phyloP scores from a whole-genome alignment of 2,797 vertebrate species.

The Buphagus erythrorhynchus region DNA sequence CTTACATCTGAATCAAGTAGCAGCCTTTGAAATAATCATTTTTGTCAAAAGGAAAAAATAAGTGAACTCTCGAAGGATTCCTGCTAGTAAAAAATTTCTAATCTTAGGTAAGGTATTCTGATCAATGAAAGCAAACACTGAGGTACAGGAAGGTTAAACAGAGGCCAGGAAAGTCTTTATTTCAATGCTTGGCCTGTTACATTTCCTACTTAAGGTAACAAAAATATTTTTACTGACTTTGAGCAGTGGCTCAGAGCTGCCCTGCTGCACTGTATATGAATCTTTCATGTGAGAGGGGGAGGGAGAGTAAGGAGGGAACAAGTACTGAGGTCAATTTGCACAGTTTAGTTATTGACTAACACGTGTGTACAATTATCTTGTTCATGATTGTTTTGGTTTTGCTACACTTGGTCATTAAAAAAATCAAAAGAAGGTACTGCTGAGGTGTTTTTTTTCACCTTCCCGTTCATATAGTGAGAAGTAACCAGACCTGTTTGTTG shows the following conservation, averaged over 20 bases:
- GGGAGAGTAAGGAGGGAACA: neutral
- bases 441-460: neutral
- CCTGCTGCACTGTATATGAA: neutral
- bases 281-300: neutral
- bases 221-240: neutral
- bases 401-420: conserved; percentile 37
- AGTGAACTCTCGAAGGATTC: neutral
- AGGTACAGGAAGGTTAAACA: neutral
- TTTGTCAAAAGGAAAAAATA: neutral
- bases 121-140: neutral
- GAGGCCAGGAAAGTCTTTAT: neutral
- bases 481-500: neutral
- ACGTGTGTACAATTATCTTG: neutral
- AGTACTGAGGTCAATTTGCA: neutral
- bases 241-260: neutral
- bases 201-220: neutral
- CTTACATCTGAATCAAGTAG: neutral
- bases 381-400: conserved; percentile 34
- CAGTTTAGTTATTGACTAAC: neutral
- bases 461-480: neutral
- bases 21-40: neutral
- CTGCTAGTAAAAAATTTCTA: neutral
- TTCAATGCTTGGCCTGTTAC: neutral
- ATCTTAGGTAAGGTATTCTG: neutral
- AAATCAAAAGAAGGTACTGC: neutral